phyloP scores from a whole-genome alignment of 1,140 invertebrate species.

The Rhagoletis pomonella region DNA sequence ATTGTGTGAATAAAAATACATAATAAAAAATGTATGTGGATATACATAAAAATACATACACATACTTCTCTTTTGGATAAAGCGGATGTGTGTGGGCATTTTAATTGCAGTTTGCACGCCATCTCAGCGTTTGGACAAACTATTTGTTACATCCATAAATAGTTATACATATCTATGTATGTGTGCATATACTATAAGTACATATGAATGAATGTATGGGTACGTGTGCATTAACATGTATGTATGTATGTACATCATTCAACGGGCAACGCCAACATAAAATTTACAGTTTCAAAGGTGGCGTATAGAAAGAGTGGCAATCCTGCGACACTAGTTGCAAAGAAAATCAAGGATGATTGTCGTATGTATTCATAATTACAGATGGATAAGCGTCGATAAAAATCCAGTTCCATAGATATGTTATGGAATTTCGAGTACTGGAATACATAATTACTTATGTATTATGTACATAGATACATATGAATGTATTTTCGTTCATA shows the following conservation, averaged over 20 bases:
- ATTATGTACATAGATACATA: background rate
- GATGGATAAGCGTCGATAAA: background rate
- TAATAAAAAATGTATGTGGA: background rate
- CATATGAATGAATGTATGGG: no score
- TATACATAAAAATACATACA: conserved; percentile 17
- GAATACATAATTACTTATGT: background rate
- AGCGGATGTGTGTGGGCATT: conserved; percentile 46
- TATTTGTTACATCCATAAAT: conserved; percentile 9
- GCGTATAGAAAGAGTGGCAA: background rate
- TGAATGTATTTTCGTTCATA: background rate
- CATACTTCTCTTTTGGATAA: conserved; percentile 29
- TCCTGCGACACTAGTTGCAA: conserved; percentile 19
- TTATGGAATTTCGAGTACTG: conserved; percentile 22
- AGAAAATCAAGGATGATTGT: background rate
- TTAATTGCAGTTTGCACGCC: conserved; percentile 11
- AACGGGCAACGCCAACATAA: background rate
- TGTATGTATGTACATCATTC: background rate
- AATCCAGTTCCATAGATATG: background rate
- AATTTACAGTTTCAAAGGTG: conserved; percentile 9
- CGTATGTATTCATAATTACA: background rate
- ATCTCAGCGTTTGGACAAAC: conserved; percentile 12
- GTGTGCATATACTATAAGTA: no score
- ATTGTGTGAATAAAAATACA: background rate
- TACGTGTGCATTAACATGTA: background rate
- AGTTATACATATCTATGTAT: background rate